Percentiles rank a stretch among this genome's conserved stretches.
These are phyloP conservation scores for Heliconius congener DNA, from an alignment of 1,140 invertebrate species.

Conservation along the genomic window DNA sequence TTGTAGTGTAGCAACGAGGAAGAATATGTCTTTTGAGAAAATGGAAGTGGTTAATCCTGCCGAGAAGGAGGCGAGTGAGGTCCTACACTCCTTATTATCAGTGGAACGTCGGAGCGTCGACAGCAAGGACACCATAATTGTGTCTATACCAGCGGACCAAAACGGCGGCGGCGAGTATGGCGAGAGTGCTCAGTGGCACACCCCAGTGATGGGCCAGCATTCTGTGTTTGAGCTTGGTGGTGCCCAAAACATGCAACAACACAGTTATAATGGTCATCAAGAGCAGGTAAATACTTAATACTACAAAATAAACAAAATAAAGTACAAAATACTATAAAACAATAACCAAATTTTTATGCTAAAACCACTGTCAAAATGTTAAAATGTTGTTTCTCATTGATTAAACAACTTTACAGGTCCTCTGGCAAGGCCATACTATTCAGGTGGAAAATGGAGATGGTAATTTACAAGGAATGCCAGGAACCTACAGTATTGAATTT, in stretches of 20 bases:
- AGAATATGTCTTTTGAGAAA: slow-evolving; percentile 78
- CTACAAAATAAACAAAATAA: background rate
- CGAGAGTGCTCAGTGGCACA: slow-evolving; percentile 82
- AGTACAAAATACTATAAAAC: background rate
- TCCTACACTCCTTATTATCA: slow-evolving; percentile 84
- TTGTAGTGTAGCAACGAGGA: slow-evolving; percentile 73
- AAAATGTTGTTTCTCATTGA: background rate
- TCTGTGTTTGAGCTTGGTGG: slow-evolving; percentile 75
- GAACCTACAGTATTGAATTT: slow-evolving; percentile 68
- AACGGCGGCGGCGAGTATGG: slow-evolving; percentile 76
- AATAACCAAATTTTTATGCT: background rate
- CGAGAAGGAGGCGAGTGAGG: slow-evolving; percentile 86
- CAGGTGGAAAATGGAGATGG: slow-evolving; percentile 80
- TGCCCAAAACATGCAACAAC: slow-evolving; percentile 72
- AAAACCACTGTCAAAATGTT: background rate
- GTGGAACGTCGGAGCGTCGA: slow-evolving; percentile 82
- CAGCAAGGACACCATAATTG: slow-evolving; percentile 81
- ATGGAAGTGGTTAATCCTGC: slow-evolving; percentile 81
- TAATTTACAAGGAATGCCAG: slow-evolving; percentile 61
- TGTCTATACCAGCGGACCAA: slow-evolving; percentile 73
- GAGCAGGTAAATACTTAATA: slow-evolving; percentile 60
- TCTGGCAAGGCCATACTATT: slow-evolving; percentile 84
- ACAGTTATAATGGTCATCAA: slow-evolving; percentile 73
- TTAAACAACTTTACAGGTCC: slow-evolving; percentile 72
- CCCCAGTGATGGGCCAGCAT: slow-evolving; percentile 81